Evolutionary conservation across 1,140 invertebrate species (phyloP).

Genomic region (Acromyrmex heyeri): DNA sequence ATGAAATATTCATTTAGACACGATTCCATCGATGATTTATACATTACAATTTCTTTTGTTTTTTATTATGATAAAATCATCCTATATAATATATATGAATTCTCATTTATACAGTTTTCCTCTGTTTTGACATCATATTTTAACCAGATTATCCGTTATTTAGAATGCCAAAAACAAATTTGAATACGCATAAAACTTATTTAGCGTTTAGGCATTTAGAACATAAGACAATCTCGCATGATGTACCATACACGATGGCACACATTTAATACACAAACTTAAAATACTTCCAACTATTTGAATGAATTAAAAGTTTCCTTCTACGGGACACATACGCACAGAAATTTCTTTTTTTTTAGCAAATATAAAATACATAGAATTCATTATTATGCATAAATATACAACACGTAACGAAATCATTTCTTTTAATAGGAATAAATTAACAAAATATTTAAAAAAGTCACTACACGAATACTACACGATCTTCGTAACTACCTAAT

Average conservation of each 20-base stretch:
- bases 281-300: conserved; percentile 9
- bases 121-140: conserved; percentile 52
- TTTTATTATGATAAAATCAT: conserved; percentile 78
- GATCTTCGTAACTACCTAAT: conserved; percentile 52
- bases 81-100: conserved; percentile 45
- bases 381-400: conserved; percentile 79
- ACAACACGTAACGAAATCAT: conserved; percentile 74
- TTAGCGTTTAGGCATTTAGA: conserved; percentile 19
- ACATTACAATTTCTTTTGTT: conserved; percentile 64
- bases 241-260: background rate
- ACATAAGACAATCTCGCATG: background rate
- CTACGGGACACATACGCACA: background rate
- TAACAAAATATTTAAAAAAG: conserved; percentile 63
- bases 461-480: conserved; percentile 56
- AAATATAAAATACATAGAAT: conserved; percentile 72
- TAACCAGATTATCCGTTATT: conserved; percentile 63
- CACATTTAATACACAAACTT: background rate
- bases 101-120: conserved; percentile 52
- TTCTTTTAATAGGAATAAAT: conserved; percentile 71
- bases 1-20: conserved; percentile 73
- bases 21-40: conserved; percentile 70
- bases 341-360: conserved; percentile 49
- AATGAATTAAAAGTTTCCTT: conserved; percentile 56
- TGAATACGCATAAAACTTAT: conserved; percentile 50
- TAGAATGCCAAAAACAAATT: conserved; percentile 40